Percentiles rank a stretch among this genome's conserved stretches.
These are phyloP conservation scores for Crotalus tigris DNA, from an alignment of 2,113 vertebrate genomes.

Conservation along the genomic window DNA sequence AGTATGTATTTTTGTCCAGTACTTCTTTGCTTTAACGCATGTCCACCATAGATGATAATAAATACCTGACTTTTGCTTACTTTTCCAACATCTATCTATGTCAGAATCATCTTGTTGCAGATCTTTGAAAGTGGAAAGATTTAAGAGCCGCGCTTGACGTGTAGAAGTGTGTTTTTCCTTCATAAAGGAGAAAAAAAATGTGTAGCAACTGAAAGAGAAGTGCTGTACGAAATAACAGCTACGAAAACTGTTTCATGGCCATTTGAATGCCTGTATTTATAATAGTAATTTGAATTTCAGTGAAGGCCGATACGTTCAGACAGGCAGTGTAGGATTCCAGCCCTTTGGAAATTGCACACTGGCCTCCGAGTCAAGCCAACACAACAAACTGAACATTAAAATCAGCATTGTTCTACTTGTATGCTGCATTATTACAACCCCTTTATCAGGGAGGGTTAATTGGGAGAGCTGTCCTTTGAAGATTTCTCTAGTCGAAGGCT, in stretches of 20 bases:
- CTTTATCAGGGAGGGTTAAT: neutral
- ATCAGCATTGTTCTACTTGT: neutral
- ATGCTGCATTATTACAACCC: neutral
- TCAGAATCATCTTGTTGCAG: slow-evolving; percentile 22
- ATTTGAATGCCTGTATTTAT: neutral
- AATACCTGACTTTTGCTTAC: no score
- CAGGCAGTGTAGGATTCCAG: neutral
- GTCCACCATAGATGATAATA: no score
- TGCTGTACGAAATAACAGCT: neutral
- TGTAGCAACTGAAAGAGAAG: slow-evolving; percentile 15
- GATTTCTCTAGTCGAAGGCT: slow-evolving; percentile 38
- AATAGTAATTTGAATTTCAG: no score
- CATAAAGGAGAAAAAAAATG: no score
- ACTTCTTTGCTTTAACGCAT: no score
- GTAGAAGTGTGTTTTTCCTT: neutral
- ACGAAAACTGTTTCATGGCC: neutral
- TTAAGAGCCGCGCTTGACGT: slow-evolving; percentile 36
- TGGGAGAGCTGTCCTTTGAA: slow-evolving; percentile 22
- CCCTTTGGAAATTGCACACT: neutral
- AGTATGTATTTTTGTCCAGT: no score
- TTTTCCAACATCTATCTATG: neutral
- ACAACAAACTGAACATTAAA: neutral
- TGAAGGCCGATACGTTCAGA: slow-evolving; percentile 5
- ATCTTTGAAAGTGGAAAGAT: slow-evolving; percentile 37
- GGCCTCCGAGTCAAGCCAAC: neutral